Conservation (phyloP, 2,113 vertebrate species). For the Scomber colias region DNA sequence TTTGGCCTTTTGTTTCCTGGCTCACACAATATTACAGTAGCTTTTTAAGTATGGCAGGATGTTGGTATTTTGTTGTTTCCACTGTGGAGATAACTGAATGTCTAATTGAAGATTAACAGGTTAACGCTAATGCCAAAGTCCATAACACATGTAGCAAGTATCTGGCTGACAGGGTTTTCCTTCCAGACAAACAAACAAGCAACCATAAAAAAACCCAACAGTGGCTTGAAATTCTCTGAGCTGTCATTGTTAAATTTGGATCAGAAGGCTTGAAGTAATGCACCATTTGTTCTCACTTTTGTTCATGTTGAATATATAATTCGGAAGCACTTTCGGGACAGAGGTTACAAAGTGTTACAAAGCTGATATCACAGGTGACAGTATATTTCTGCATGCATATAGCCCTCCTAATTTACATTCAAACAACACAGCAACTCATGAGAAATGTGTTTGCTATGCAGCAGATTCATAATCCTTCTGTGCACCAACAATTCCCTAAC, state of each 20-base stretch:
- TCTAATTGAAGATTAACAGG: constrained; percentile 48
- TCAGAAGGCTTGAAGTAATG: constrained; percentile 21
- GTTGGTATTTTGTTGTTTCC: constrained; percentile 10
- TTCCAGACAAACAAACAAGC: constrained; percentile 7
- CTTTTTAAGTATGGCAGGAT: neutral
- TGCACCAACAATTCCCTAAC: constrained; percentile 53
- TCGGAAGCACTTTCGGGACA: constrained; percentile 27
- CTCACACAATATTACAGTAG: neutral
- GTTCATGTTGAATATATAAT: constrained; percentile 47
- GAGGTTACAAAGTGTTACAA: constrained; percentile 40
- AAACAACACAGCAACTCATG: constrained; percentile 48
- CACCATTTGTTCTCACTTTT: constrained; percentile 46
- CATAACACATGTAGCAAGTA: constrained; percentile 20
- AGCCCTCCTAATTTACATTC: constrained; percentile 56
- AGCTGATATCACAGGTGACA: constrained; percentile 63
- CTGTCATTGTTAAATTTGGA: constrained; percentile 38
- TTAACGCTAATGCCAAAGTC: constrained; percentile 19
- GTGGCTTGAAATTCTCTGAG: constrained; percentile 7
- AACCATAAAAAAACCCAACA: neutral
- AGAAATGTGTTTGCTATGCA: constrained; percentile 61
- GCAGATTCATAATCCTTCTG: constrained; percentile 65
- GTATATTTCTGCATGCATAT: constrained; percentile 26
- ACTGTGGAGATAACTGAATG: constrained; percentile 27
- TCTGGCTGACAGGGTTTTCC: neutral
- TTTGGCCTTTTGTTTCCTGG: constrained; percentile 48